A percentile compares a stretch with the other conserved stretches of the same genome.
phyloP scores from a whole-genome alignment of 2,797 vertebrate genomes.

The Varecia variegata region DNA sequence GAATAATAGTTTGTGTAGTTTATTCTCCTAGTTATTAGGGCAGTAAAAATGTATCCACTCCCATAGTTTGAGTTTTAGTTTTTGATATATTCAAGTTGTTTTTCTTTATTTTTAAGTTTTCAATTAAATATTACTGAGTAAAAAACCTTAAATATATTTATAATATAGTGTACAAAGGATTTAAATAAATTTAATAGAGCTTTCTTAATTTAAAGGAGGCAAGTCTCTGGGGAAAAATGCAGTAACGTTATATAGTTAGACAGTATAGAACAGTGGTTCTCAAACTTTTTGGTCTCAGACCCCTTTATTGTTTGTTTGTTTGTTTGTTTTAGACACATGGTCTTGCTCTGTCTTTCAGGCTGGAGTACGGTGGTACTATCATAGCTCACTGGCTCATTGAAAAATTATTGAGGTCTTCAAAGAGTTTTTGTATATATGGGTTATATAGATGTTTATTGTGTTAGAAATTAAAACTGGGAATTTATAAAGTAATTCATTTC shows the following conservation, averaged over 20 bases:
- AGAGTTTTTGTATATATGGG: neutral
- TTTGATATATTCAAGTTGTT: neutral
- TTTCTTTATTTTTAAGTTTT: neutral
- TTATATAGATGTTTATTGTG: neutral
- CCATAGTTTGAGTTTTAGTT: neutral
- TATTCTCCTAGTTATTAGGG: neutral
- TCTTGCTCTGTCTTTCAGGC: neutral
- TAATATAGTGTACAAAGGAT: neutral
- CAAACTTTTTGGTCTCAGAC: neutral
- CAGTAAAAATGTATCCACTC: neutral
- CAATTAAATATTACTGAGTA: neutral
- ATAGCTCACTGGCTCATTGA: neutral
- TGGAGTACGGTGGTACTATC: no score
- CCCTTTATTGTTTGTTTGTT: neutral
- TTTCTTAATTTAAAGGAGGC: neutral
- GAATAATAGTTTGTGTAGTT: neutral
- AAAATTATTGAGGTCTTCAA: neutral
- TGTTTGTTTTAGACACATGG: neutral
- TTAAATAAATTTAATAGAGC: neutral
- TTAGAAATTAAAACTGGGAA: conserved; percentile 11
- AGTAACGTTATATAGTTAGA: neutral
- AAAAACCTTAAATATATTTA: neutral
- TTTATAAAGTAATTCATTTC: neutral
- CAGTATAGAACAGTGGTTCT: neutral
- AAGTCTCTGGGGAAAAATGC: neutral